phyloP scores from a whole-genome alignment of 2,797 vertebrate species.

The Sandelia bainsii region DNA sequence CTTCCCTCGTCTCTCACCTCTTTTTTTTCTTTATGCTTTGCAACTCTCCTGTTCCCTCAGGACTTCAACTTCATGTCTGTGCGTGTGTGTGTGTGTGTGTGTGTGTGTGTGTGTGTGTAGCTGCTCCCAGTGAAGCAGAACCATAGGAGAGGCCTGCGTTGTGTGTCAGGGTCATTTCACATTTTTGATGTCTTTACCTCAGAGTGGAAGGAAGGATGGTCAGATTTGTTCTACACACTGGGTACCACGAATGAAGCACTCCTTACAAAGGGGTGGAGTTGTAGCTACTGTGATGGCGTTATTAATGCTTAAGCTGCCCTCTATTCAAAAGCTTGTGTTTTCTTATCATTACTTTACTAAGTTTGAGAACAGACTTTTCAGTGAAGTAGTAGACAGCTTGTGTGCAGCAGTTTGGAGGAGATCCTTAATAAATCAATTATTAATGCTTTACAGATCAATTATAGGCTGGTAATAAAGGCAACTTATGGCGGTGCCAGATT shows the following conservation, averaged over 20 bases:
- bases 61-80: constrained; percentile 12
- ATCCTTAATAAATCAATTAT: background rate
- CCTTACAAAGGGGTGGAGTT: constrained; percentile 5
- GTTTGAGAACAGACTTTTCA: too few species aligned
- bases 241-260: background rate
- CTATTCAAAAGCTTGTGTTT: background rate
- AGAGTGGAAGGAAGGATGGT: constrained; percentile 9
- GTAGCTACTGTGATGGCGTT: constrained; percentile 5
- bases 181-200: constrained; percentile 57
- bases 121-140: constrained; percentile 37
- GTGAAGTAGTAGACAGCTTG: background rate
- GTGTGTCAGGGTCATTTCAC: constrained; percentile 49
- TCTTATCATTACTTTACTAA: background rate
- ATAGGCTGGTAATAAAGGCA: background rate
- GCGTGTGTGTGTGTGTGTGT: background rate
- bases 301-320: background rate
- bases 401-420: background rate
- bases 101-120: background rate
- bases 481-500: background rate
- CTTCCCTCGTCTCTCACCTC: background rate
- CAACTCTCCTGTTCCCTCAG: constrained; percentile 24
- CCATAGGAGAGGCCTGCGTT: constrained; percentile 29
- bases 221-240: background rate
- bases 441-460: background rate
- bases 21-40: constrained; percentile 18